These are phyloP conservation scores for Drosophila heteroneura DNA, from an alignment of 2,888 invertebrate species.

Conservation along the genomic window DNA sequence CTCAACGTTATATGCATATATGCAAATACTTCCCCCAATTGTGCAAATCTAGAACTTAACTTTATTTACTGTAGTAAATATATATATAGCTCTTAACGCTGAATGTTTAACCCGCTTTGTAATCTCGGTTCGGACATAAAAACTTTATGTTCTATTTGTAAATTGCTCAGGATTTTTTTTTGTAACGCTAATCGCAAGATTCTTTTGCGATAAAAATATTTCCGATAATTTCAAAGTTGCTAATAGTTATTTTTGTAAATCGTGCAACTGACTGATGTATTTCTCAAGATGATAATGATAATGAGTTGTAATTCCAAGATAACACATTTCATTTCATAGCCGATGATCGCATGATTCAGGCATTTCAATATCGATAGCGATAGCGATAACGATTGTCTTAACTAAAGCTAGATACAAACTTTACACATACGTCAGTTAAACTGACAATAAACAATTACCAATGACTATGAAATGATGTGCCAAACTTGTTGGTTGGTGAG, in stretches of 20 bases:
- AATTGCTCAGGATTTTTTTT: background rate
- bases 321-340: constrained; percentile 19
- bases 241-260: background rate
- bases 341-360: constrained; percentile 36
- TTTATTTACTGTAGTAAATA: background rate
- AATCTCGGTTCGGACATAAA: background rate
- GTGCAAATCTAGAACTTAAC: background rate
- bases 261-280: background rate
- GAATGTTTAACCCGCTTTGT: background rate
- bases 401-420: background rate
- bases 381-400: constrained; percentile 1
- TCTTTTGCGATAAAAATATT: background rate
- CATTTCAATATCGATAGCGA: constrained; percentile 34
- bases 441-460: constrained; percentile 26
- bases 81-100: background rate
- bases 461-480: constrained; percentile 18
- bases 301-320: constrained; percentile 1
- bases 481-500: too few species aligned
- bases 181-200: background rate
- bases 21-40: background rate
- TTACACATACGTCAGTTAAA: constrained; percentile 22
- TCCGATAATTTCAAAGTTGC: background rate
- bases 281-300: background rate
- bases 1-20: constrained; percentile 12
- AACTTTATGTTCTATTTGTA: background rate